These are phyloP conservation scores for Amazona guildingii DNA, from an alignment of 2,113 vertebrate species.

Conservation along the genomic window DNA sequence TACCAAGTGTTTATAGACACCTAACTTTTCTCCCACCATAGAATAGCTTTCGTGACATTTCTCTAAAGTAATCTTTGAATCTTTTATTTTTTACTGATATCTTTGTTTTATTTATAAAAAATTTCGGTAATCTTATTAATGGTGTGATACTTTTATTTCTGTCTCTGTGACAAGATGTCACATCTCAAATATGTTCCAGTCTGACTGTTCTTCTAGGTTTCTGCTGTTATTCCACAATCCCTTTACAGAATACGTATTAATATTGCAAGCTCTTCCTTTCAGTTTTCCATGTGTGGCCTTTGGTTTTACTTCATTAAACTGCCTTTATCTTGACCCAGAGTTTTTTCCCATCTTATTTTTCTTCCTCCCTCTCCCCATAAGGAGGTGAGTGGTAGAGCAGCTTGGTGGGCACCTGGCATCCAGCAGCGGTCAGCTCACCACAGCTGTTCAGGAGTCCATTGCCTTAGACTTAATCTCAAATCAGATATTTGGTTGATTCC, in stretches of 20 bases:
- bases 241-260: not conserved
- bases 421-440: not conserved
- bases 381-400: fast-evolving
- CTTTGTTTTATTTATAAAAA: not conserved
- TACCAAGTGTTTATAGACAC: not conserved
- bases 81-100: not conserved
- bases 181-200: not conserved
- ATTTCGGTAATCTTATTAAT: not conserved
- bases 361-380: not conserved
- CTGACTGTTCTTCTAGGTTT: not conserved
- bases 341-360: not conserved
- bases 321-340: not conserved
- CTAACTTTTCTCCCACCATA: not conserved
- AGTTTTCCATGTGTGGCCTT: not conserved
- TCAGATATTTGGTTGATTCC: not conserved
- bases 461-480: not conserved
- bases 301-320: not conserved
- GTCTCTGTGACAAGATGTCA: not conserved
- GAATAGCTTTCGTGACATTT: not conserved
- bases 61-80: not conserved
- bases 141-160: not conserved
- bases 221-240: not conserved
- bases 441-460: not conserved
- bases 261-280: not conserved
- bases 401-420: not conserved